phyloP scores from a whole-genome alignment of 2,113 vertebrate genomes.

The Myotis brandtii region DNA sequence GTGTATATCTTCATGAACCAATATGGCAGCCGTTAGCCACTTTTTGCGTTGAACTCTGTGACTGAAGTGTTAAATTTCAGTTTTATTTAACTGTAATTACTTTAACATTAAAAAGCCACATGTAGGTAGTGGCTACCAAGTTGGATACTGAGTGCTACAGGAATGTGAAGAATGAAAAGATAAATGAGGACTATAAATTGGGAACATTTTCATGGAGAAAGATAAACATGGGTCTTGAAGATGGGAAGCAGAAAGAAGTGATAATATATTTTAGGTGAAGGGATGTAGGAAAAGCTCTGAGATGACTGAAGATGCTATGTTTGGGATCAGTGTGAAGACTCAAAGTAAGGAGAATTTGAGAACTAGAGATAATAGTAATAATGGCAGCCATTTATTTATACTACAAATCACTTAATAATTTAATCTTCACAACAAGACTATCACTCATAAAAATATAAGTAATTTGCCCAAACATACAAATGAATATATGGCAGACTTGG shows the following conservation, averaged over 20 bases:
- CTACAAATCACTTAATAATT: not conserved
- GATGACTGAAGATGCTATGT: not conserved
- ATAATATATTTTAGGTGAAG: not conserved
- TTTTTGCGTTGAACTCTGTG: not conserved
- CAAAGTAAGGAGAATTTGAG: constrained; percentile 17
- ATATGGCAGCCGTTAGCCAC: not conserved
- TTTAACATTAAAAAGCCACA: constrained; percentile 12
- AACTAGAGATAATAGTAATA: not conserved
- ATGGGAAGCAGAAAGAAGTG: not conserved
- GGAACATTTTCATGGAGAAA: not conserved
- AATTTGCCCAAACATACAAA: not conserved
- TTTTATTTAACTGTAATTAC: constrained; percentile 18
- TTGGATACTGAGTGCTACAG: not conserved
- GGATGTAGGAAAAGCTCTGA: not conserved
- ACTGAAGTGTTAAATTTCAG: not conserved
- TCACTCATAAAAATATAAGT: constrained; percentile 5
- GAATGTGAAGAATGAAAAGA: not conserved
- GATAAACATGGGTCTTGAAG: not conserved
- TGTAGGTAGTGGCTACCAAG: not conserved
- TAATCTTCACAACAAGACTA: not conserved
- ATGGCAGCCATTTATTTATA: not conserved
- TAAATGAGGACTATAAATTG: not conserved
- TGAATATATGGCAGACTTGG: not conserved
- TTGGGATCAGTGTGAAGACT: constrained; percentile 4
- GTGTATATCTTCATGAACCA: not conserved